Conservation (phyloP, 2,888 invertebrate genomes). For the Timema cristinae region DNA sequence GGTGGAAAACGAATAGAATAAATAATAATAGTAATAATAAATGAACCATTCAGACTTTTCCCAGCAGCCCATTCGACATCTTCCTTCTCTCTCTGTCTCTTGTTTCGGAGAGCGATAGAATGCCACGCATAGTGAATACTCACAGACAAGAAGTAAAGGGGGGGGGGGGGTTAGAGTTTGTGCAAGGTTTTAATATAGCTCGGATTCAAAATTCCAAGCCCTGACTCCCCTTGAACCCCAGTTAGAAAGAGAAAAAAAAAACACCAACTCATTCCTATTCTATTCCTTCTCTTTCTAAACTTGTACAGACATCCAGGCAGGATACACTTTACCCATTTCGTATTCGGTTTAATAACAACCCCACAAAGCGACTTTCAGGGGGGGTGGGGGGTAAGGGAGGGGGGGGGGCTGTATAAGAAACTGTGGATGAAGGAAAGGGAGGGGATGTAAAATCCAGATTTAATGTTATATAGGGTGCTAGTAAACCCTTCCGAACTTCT, state of each 20-base stretch:
- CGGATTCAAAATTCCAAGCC: background rate
- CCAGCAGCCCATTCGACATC: no score
- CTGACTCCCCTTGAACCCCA: background rate
- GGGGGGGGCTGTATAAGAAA: background rate
- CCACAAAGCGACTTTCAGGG: slow-evolving; percentile 9
- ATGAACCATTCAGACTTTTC: no score
- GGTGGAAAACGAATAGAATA: no score
- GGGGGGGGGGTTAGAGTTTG: background rate
- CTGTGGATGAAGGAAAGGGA: background rate
- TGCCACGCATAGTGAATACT: no score
- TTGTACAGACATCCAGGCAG: background rate
- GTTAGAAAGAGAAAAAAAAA: no score
- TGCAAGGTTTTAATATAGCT: slow-evolving; percentile 14
- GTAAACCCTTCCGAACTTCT: slow-evolving; percentile 7
- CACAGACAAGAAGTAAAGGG: background rate
- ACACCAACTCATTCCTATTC: no score
- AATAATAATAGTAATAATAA: no score
- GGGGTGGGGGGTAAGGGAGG: background rate
- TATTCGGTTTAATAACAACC: slow-evolving; percentile 17
- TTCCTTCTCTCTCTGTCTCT: no score
- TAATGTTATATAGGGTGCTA: slow-evolving; percentile 17
- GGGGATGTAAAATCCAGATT: slow-evolving; percentile 8
- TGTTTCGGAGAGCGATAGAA: no score
- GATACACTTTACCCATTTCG: slow-evolving; percentile 8
- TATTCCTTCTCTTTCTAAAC: no score